Conservation (phyloP, 64 coral and sea anemone genomes). For the Catalaphyllia jardinei region DNA sequence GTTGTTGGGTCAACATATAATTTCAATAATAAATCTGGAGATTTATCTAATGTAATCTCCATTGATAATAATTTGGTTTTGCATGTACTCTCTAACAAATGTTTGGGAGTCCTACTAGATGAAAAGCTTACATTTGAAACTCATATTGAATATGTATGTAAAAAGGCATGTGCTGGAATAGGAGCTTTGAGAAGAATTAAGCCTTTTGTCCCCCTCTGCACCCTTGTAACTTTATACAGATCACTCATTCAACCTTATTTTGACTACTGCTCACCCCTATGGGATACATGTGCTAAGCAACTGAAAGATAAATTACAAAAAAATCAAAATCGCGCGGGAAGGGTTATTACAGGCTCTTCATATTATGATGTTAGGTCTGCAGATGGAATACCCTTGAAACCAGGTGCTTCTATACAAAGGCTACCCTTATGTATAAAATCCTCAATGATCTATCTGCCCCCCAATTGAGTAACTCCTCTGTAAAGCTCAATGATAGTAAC, state of each 20-base stretch:
- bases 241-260: constrained; percentile 10
- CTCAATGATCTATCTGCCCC: constrained; percentile 30
- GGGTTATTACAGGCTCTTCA: constrained; percentile 1
- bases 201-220: no score
- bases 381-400: constrained; percentile 41
- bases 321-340: background rate
- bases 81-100: no score
- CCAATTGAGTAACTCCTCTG: constrained; percentile 22
- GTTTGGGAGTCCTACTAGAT: no score
- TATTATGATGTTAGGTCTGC: constrained; percentile 1
- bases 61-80: no score
- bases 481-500: constrained; percentile 13
- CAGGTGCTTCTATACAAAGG: constrained; percentile 23
- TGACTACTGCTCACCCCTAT: background rate
- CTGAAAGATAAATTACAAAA: constrained; percentile 16
- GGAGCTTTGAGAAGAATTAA: no score
- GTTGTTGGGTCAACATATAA: no score
- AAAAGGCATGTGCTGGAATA: background rate
- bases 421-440: constrained; percentile 39
- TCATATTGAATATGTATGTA: background rate
- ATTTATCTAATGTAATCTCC: no score
- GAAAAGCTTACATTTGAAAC: background rate
- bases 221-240: background rate
- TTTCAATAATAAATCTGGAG: no score
- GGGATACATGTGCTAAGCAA: constrained; percentile 13